Conservation (phyloP, 2,113 vertebrate species). For the Rhinolophus ferrumequinum region DNA sequence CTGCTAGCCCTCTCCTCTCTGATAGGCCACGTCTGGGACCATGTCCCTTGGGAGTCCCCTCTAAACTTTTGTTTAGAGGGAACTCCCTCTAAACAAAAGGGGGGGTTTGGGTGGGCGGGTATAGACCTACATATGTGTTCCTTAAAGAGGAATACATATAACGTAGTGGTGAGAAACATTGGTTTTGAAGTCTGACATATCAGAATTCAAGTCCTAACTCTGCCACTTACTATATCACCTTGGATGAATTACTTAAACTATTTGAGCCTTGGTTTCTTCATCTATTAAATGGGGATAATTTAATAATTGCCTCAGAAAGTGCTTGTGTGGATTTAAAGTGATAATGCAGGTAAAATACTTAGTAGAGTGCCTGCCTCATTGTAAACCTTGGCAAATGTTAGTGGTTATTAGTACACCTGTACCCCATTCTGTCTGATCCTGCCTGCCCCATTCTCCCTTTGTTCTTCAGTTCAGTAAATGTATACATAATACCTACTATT, state of each 20-base stretch:
- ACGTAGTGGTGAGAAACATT: not conserved
- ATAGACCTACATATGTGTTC: not conserved
- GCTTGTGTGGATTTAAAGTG: slow-evolving; percentile 34
- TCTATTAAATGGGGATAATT: slow-evolving; percentile 9
- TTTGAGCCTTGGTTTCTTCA: slow-evolving; percentile 49
- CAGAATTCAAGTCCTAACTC: slow-evolving; percentile 36
- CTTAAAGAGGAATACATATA: not conserved
- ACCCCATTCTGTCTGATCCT: not conserved
- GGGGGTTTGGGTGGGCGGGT: too few species aligned
- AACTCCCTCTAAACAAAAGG: too few species aligned
- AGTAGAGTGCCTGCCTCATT: not conserved
- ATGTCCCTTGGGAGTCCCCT: not conserved
- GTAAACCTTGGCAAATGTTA: not conserved
- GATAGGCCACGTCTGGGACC: not conserved
- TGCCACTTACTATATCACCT: not conserved
- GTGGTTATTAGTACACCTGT: not conserved
- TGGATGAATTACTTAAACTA: slow-evolving; percentile 28
- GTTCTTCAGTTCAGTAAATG: slow-evolving; percentile 41
- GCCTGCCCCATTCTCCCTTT: not conserved
- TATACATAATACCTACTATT: not conserved
- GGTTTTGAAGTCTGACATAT: not conserved
- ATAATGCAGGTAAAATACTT: not conserved
- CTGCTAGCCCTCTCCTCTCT: not conserved
- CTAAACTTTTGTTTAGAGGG: slow-evolving; percentile 5
- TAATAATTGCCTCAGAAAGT: not conserved